Base-by-base conservation (phyloP, 2,113 vertebrate genomes). In the Paracyprichromis sp. region DNA sequence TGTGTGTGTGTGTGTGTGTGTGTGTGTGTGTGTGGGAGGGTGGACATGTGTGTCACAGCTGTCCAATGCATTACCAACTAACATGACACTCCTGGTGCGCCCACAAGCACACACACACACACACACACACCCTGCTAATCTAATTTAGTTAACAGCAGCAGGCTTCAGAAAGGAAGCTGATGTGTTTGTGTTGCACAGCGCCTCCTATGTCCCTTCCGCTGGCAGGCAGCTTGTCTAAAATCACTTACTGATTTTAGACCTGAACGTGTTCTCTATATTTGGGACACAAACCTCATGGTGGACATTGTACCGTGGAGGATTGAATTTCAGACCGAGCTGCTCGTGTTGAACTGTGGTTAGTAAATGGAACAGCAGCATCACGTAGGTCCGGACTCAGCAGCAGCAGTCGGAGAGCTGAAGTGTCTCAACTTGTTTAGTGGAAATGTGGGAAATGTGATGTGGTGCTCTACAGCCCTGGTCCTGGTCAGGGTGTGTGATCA, bases 61-160 rank as follows among this genome's bases (percentile, higher is more conserved):
- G 95, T 87, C 93, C 66, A 89, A 52, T 90, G 93, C 92, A 95
- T 96, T 94, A 94, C 86, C 83, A 88, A 89, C 88, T 90, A 93
- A 94, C 92, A 92, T 92, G 92, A 94, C 91, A 93, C 94, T 90
- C 88, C 78, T 76, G 59, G 71, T 87, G 54, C 54, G 53, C 84
- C 73, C 91, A 57, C 86, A 91, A 26, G 66, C 86, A 88, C 69
- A 83, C 66, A 86, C 59, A 31, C 26, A 40, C 38, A 57, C 21
- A 45, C 38, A 31, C 29, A 66, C 38, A 43, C 66, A 47, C 82
- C 14, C 89, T 83, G 83, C 87, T 94, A 94, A 95, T 95, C 90
- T 92, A 94, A 95, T 94, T 94, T 90, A 89, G 90, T 90, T 69
- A 92, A 85, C 88, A 91, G 92, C 59, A 12, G 71, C 12, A 59